phyloP scores from a whole-genome alignment of 2,888 invertebrate species.

The Chromoteleia sp. region DNA sequence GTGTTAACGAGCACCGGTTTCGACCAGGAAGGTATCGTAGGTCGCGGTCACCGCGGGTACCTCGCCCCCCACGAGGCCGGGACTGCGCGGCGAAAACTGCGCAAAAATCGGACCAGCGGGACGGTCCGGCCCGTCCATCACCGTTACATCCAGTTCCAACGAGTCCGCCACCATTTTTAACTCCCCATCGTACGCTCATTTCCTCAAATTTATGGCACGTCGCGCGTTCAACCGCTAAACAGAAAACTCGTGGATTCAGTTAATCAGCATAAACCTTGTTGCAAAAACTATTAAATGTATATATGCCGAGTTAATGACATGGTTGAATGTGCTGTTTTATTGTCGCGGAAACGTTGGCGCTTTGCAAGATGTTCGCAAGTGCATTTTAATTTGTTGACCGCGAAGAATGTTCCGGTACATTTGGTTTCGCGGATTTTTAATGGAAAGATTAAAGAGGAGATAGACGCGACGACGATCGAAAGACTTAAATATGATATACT shows the following conservation, averaged over 20 bases:
- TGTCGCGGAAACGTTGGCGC: constrained; percentile 66
- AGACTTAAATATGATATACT: too few relatives aligned
- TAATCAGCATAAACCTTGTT: constrained; percentile 70
- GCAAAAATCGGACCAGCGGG: constrained; percentile 47
- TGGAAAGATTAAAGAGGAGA: too few relatives aligned
- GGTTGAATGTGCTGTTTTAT: constrained; percentile 62
- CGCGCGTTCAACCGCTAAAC: constrained; percentile 32
- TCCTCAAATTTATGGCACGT: constrained; percentile 64
- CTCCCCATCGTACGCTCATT: constrained; percentile 44
- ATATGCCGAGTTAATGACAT: constrained; percentile 65
- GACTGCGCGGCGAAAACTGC: constrained; percentile 63
- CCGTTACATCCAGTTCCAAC: constrained; percentile 59
- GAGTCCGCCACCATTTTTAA: constrained; percentile 45
- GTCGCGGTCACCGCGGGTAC: constrained; percentile 74
- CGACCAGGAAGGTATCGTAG: constrained; percentile 75
- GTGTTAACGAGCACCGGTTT: constrained; percentile 75
- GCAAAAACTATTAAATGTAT: constrained; percentile 66
- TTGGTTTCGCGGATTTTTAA: constrained; percentile 22
- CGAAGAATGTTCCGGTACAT: constrained; percentile 61
- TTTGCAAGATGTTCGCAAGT: constrained; percentile 58
- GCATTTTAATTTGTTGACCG: constrained; percentile 57
- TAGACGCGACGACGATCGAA: too few relatives aligned
- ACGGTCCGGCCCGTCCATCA: constrained; percentile 48
- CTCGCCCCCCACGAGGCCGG: constrained; percentile 57
- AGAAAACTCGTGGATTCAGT: constrained; percentile 65